Evolutionary conservation across 1,140 invertebrate species (phyloP), one percentile per base, ranked within the genome.

Genomic region (Drosophila burlai): DNA sequence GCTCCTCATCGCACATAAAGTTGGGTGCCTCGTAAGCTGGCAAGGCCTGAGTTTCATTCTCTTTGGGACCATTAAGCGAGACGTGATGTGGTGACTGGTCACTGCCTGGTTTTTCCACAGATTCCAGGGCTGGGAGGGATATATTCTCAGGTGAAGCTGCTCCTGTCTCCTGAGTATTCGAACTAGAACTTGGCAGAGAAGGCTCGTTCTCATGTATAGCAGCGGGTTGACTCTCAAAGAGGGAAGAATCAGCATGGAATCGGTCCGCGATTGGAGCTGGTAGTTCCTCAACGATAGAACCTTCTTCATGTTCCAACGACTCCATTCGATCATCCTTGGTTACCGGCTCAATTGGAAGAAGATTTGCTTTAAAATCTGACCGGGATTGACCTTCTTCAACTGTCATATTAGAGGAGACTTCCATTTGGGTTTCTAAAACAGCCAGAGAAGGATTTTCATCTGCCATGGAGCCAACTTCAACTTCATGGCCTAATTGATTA

Each of bases 1-100:
- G 81, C 59, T 92, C 91, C 59, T 92, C 91, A 38, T 83, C 83
- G n/a, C 80, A 83, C 42, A 63, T 58, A 24, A 42, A 59, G 62
- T 57, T 52, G 4, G 29, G 8, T 31, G 60, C 3, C 26, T 66
- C 50, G 10, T 46, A 47, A 13, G 61, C 58, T 0, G 84, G 84
- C 38, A 71, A 38, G 16, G 85, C 81, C 24, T 57, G 38, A 15
- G 54, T 54, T 71, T 91, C 80, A 50, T 11, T 69, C 3, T 89
- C 85, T 45, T 89, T 90, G 15, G 74, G 81, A 26, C 66, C 67
- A 21, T 29, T 67, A 0, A 89, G 36, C 2, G 46, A 71, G 15
- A 83, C 40, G 24, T 24, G 6, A 52, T 47, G 24, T n/a, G 74
- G n/a, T 21, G 57, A 21, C 7, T 9, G 29, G n/a, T 38, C 31